Percentiles rank a stretch among this genome's conserved stretches.
phyloP scores from a whole-genome alignment of 2,797 vertebrate genomes.

The Sebastes goodei region DNA sequence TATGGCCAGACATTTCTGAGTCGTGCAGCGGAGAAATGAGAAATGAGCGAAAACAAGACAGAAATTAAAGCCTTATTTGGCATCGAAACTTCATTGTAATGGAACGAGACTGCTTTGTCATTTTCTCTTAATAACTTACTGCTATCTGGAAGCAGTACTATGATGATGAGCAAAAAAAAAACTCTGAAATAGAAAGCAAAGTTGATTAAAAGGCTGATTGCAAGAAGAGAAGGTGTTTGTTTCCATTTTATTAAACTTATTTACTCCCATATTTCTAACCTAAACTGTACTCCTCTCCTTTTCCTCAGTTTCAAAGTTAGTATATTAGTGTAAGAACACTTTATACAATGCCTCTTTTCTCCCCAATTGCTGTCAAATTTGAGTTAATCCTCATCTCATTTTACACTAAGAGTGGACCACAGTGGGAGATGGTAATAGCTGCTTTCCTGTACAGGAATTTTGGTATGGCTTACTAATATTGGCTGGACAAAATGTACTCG shows the following conservation, averaged over 20 bases:
- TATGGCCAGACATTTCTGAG: conserved; percentile 14
- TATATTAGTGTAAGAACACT: background rate
- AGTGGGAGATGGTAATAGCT: conserved; percentile 13
- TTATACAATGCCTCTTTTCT: background rate
- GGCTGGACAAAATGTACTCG: background rate
- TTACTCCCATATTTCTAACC: background rate
- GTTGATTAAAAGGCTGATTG: background rate
- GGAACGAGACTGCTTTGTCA: background rate
- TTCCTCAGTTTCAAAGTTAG: background rate
- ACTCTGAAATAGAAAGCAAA: background rate
- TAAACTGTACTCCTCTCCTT: background rate
- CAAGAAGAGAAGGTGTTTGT: background rate
- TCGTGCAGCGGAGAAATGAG: conserved; percentile 17
- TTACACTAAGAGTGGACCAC: background rate
- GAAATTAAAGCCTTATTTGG: conserved; percentile 47
- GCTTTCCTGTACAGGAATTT: conserved; percentile 3
- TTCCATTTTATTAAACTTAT: background rate
- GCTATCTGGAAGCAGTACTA: conserved; percentile 3
- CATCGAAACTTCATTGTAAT: conserved; percentile 3
- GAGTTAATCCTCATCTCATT: background rate
- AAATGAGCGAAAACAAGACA: conserved; percentile 14
- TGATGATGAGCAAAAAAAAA: conserved; percentile 9
- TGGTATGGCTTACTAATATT: background rate
- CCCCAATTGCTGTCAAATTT: background rate
- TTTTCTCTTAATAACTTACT: conserved; percentile 13